Conservation (phyloP, 1,140 invertebrate species). For the Pectinophora gossypiella region DNA sequence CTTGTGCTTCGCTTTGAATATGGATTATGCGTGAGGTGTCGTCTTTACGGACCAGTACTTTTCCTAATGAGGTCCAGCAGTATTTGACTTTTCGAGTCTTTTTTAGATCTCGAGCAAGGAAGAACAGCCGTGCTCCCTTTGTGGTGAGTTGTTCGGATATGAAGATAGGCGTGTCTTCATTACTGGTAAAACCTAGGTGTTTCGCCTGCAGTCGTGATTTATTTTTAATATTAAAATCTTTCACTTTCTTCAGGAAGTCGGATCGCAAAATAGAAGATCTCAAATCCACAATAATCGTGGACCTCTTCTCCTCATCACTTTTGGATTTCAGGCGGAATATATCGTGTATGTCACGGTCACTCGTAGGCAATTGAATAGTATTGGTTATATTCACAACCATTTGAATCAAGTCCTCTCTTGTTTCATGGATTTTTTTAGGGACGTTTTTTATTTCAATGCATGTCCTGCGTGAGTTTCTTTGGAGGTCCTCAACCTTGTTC, state of each 20-base stretch:
- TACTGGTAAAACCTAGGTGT: conserved; percentile 2
- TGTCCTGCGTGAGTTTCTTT: background rate
- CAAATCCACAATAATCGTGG: background rate
- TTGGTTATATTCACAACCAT: background rate
- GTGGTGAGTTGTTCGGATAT: conserved; percentile 4
- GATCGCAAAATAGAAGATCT: background rate
- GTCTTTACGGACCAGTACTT: background rate
- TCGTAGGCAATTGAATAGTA: background rate
- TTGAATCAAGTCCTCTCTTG: background rate
- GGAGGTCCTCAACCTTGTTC: background rate
- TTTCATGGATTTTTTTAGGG: background rate
- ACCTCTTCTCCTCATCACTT: background rate
- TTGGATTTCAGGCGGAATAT: background rate
- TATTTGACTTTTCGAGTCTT: background rate
- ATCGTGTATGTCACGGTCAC: background rate
- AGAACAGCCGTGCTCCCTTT: conserved; percentile 1
- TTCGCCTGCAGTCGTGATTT: background rate
- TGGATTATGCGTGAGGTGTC: background rate
- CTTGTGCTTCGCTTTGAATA: conserved; percentile 2
- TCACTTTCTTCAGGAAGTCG: background rate
- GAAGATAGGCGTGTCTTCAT: conserved; percentile 1
- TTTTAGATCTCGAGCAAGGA: conserved; percentile 2
- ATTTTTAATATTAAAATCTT: conserved; percentile 1
- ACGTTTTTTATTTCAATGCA: conserved; percentile 3
- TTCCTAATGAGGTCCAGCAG: conserved; percentile 5